Percentiles rank a stretch among this genome's conserved stretches.
Evolutionary conservation across 2,888 invertebrate species (phyloP).

Genomic region (Pyrrhosoma nymphula): DNA sequence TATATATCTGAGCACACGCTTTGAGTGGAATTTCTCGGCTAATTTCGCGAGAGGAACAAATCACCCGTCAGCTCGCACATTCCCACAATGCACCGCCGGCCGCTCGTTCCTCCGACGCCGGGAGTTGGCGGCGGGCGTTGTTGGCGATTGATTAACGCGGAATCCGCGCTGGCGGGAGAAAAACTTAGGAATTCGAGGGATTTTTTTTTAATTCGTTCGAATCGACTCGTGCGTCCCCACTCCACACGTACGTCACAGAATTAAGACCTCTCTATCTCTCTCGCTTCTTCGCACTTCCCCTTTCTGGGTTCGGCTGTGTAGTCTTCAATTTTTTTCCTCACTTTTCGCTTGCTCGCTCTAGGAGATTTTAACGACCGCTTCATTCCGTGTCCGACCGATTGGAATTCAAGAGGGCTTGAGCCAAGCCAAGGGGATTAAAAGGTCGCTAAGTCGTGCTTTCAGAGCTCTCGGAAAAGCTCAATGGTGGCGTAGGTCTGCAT

Average conservation of each 20-base stretch:
- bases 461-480: neutral
- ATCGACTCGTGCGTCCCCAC: neutral
- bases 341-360: neutral
- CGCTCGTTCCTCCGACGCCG: neutral
- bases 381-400: neutral
- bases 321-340: too few species aligned
- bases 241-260: neutral
- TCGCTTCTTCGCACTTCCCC: neutral
- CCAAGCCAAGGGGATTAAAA: neutral
- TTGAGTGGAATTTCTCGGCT: neutral
- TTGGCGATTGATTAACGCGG: neutral
- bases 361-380: conserved; percentile 9
- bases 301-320: neutral
- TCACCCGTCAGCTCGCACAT: neutral
- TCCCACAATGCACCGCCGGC: neutral
- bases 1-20: neutral
- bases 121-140: neutral
- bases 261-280: neutral
- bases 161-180: neutral
- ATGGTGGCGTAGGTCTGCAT: neutral
- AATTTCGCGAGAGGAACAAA: neutral
- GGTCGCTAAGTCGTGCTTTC: neutral
- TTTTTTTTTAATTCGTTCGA: neutral
- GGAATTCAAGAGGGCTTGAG: neutral
- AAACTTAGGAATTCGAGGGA: neutral